These are phyloP conservation scores for Scortum barcoo DNA, from an alignment of 2,113 vertebrate species.

Conservation along the genomic window DNA sequence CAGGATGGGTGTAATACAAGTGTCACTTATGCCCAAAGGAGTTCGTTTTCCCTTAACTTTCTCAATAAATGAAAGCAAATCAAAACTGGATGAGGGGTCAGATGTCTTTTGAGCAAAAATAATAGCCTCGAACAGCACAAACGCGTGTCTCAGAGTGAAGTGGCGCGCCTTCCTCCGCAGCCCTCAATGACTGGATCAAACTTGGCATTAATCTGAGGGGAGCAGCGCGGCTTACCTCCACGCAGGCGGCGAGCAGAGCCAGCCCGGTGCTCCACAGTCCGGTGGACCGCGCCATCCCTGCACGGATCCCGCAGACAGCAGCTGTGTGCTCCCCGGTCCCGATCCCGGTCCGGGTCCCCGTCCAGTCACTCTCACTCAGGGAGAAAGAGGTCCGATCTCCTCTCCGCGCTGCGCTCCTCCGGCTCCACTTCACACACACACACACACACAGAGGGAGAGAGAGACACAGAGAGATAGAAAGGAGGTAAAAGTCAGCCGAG, in stretches of 20 bases:
- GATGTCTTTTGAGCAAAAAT: not conserved
- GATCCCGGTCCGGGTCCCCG: constrained; percentile 8
- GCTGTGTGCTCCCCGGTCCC: too few species aligned
- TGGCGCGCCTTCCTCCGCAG: constrained; percentile 16
- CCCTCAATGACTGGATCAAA: constrained; percentile 4
- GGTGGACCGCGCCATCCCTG: too few species aligned
- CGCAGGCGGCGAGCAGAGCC: constrained; percentile 62
- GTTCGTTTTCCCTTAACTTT: not conserved
- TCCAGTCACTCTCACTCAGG: constrained; percentile 43
- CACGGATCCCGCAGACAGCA: too few species aligned
- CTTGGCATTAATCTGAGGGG: not conserved
- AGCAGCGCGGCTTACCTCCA: constrained; percentile 69
- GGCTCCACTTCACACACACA: constrained; percentile 54
- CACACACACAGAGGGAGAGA: not conserved
- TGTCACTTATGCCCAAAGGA: not conserved
- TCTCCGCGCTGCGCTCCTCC: constrained; percentile 52
- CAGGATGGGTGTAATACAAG: not conserved
- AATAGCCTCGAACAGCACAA: not conserved
- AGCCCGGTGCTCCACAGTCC: constrained; percentile 52
- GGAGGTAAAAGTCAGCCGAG: constrained; percentile 53
- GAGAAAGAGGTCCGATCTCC: constrained; percentile 38
- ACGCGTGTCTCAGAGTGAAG: not conserved
- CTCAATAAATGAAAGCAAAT: not conserved
- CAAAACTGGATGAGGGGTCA: not conserved
- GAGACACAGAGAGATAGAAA: not conserved